A percentile compares a stretch with the other conserved stretches of the same genome.
Conservation (phyloP, 2,888 invertebrate species). For the Cephus spinipes region DNA sequence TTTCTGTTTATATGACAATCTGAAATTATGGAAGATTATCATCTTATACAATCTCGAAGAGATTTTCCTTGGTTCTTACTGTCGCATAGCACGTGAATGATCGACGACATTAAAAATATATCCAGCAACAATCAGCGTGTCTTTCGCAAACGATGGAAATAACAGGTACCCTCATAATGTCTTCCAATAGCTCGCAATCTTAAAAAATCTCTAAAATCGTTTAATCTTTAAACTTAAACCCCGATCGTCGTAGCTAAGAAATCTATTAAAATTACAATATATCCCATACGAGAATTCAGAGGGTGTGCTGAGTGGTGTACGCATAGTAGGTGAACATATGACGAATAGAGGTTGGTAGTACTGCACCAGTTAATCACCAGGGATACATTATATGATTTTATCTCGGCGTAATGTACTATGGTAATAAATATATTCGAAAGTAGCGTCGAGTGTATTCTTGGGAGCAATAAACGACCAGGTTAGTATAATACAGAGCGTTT, state of each 20-base stretch:
- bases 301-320: conserved; percentile 59
- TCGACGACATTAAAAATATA: background rate
- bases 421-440: conserved; percentile 29
- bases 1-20: background rate
- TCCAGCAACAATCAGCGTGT: background rate
- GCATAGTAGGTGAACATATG: conserved; percentile 44
- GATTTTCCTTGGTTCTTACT: background rate
- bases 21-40: background rate
- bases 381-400: background rate
- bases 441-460: conserved; percentile 37
- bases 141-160: background rate
- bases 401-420: conserved; percentile 4
- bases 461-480: conserved; percentile 38
- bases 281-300: conserved; percentile 55
- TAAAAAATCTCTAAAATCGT: background rate
- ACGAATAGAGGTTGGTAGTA: conserved; percentile 29
- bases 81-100: background rate
- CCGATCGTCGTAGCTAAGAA: background rate
- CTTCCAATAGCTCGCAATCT: background rate
- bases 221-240: background rate
- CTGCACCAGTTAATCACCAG: background rate
- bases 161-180: background rate
- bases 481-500: conserved; percentile 19
- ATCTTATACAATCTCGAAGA: background rate
- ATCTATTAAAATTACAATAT: conserved; percentile 12